Conservation (phyloP, 2,113 vertebrate genomes). For the Odontophorus gujanensis region DNA sequence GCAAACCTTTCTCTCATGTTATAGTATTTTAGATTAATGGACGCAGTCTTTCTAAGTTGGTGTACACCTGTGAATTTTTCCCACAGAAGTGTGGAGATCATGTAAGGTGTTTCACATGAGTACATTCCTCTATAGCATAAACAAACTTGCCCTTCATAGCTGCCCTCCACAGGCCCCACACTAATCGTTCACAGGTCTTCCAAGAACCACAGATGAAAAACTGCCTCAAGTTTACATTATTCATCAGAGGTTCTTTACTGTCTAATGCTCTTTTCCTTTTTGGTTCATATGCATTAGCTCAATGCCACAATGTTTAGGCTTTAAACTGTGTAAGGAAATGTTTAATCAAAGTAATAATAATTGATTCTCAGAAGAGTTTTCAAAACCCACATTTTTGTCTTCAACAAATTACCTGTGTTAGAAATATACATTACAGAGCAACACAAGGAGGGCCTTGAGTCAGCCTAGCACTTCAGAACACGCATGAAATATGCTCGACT, state of each 20-base stretch:
- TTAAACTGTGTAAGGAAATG: background rate
- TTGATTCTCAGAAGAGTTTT: slow-evolving; percentile 39
- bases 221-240: slow-evolving; percentile 30
- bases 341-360: slow-evolving; percentile 65
- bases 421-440: background rate
- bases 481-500: slow-evolving; percentile 13
- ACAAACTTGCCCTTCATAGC: background rate
- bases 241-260: slow-evolving; percentile 12
- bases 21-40: background rate
- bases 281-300: slow-evolving; percentile 53
- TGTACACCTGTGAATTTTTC: background rate
- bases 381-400: slow-evolving; percentile 17
- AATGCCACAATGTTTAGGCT: slow-evolving; percentile 55
- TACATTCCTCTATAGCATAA: slow-evolving; percentile 15
- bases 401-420: background rate
- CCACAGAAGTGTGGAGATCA: background rate
- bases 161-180: slow-evolving; percentile 13
- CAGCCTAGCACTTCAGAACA: background rate
- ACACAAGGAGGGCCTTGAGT: slow-evolving; percentile 4
- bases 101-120: background rate
- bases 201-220: slow-evolving; percentile 21
- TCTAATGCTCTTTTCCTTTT: slow-evolving; percentile 36
- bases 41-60: background rate
- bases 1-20: background rate
- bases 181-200: slow-evolving; percentile 14